Evolutionary conservation across 2,888 invertebrate species (phyloP), one percentile per base, ranked within the genome.

Genomic region (Protula sp.): DNA sequence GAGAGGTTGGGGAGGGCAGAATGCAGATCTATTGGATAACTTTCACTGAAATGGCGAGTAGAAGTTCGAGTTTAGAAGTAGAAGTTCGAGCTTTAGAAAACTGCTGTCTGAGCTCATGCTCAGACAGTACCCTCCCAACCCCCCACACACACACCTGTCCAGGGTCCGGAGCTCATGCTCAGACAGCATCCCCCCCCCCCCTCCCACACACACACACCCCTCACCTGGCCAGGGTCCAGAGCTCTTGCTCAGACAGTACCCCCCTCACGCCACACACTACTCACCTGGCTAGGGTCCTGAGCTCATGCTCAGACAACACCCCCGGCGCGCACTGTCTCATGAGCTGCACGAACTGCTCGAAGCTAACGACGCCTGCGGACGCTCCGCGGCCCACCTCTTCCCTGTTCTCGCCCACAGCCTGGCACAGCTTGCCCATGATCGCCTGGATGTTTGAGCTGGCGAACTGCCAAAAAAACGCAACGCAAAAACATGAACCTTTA

Each of bases 81-180:
- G n/a, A n/a, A n/a, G n/a, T n/a, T n/a, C n/a, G n/a, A n/a, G n/a
- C n/a, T n/a, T n/a, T n/a, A n/a, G n/a, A n/a, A n/a, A n/a, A n/a
- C n/a, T n/a, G n/a, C n/a, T n/a, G n/a, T n/a, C n/a, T n/a, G n/a
- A n/a, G n/a, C n/a, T n/a, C n/a, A n/a, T n/a, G n/a, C n/a, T n/a
- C n/a, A n/a, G n/a, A n/a, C n/a, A n/a, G n/a, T n/a, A n/a, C n/a
- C n/a, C n/a, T n/a, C n/a, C n/a, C n/a, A 9, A 38, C 9, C 9
- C 9, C 19, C 9, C 38, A 38, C 38, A 38, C 38, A 38, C 38
- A 14, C 38, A 57, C 30, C 57, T 27, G 22, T 66, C 78, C 28
- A 79, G 60, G 1, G 77, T 72, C 68, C 76, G 74, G 52, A 80
- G 71, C 69, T 79, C 76, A 50, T 78, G 78, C 50, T 75, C 73